Base-by-base conservation (phyloP, 2,797 vertebrate genomes). In the Melanotaenia nigrans region DNA sequence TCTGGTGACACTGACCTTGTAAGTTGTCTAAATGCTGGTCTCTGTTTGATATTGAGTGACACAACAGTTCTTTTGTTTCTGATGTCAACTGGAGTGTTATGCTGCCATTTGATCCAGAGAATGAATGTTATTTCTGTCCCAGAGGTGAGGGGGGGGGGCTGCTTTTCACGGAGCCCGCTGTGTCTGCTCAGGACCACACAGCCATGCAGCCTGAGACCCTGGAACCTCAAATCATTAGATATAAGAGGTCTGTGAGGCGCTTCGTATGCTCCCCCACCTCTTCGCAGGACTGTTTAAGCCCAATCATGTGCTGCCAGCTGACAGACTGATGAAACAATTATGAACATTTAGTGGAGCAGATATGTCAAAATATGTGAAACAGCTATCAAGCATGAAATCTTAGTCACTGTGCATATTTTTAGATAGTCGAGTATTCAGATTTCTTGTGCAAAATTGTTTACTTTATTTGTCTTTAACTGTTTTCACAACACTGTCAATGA, bases 291-390 rank as follows among this genome's bases (percentile, higher is more conserved):
- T 87, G 66, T 86, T 85, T 91, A 87, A 92, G 80, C 81, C 91
- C 92, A 95, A 95, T 96, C 94, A 94, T 93, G 93, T 95, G 94
- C 93, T 94, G 93, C 94, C 92, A 91, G 94, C 94, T 96, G 96
- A 96, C 95, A 96, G 94, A 96, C 95, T 94, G 94, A 96, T 90
- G 93, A 94, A 95, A 94, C 95, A 96, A 96, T 96, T 96, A 96
- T 94, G 92, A 94, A 91, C 94, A 94, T 96, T 97, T 96, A 96
- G 94, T 68, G 76, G 78, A 90, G 91, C 92, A 93, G 91, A 91
- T 92, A 92, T 88, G 81, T 87, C 81, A 83, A 92, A 86, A 90
- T 85, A 88, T 96, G 95, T 95, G 94, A 96, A 93, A 96, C 95
- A 95, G 95, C 95, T 20, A 96, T 86, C 85, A 86, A 30, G 82